Evolutionary conservation across 2,113 vertebrate species (phyloP), one percentile per base, ranked within the genome.

Genomic region (Ovis canadensis): DNA sequence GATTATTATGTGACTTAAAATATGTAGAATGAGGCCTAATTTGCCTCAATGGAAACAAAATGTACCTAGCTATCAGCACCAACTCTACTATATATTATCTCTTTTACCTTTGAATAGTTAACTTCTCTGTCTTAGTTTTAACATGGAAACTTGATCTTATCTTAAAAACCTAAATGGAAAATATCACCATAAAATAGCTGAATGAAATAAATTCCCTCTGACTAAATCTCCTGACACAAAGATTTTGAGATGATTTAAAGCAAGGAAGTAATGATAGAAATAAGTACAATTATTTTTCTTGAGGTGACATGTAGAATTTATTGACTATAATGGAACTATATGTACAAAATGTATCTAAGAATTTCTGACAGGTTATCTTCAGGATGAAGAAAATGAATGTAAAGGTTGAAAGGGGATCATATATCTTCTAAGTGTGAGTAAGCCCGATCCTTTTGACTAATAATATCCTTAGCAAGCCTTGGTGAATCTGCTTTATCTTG

Each of bases 401-500:
- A 43, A 40, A 81, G 12, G 16, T 52, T 43, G 57, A 92, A 50
- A 55, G 25, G 33, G 13, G 40, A 31, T 40, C 31, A 57, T 15
- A 15, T 60, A 11, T 13, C 33, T 54, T 64, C 57, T 64, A 92
- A 52, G 43, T 60, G 3, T 83, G 27, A 82, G 52, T 1, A 88
- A 96, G 27, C 19, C 23, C 8, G 31, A 88, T 7, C 3, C 6
- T 96, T 50, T 62, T 54, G 5, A 62, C 29, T 60, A 14, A 43
- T 31, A 96, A 31, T 88, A 96, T 45, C 29, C 48, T 71, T 54
- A 95, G 64, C 16, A 95, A 78, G 3, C 59, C 82, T 60, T 81
- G 52, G 7, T 11, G 7, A 31, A 97, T 97, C 23, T 96, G 94
- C 36, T 96, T 96, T 13, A 82, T 96, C 43, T 96, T 96, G 17